Conservation (phyloP, 2,113 vertebrate genomes). For the Rhabdornis inornatus region DNA sequence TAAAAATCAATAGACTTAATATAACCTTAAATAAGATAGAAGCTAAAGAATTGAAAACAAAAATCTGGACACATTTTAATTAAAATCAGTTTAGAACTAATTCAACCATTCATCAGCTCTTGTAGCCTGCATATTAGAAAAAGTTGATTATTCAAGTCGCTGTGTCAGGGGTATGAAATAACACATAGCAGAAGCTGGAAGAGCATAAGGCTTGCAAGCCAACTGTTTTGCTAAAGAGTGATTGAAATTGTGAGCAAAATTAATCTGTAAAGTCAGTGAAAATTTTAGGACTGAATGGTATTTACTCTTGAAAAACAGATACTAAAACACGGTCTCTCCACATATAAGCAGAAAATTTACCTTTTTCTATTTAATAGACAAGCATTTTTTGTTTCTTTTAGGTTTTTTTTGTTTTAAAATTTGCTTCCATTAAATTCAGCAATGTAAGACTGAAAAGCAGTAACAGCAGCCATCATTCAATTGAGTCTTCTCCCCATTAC, state of each 20-base stretch:
- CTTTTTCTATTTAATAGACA: background rate
- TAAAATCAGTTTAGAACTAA: conserved; percentile 23
- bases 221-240: background rate
- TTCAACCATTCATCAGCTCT: background rate
- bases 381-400: background rate
- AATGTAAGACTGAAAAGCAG: background rate
- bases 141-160: background rate
- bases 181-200: background rate
- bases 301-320: background rate
- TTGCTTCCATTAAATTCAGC: background rate
- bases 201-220: background rate
- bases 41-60: background rate
- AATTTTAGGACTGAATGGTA: background rate
- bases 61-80: conserved; percentile 11
- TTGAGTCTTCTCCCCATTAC: background rate
- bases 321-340: background rate
- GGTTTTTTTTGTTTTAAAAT: background rate
- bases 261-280: background rate
- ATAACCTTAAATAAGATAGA: background rate
- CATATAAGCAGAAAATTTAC: background rate
- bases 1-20: conserved; percentile 29
- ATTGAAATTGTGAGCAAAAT: background rate
- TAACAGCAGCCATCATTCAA: background rate
- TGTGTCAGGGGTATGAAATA: background rate
- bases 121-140: background rate